A percentile compares a stretch with the other conserved stretches of the same genome.
Evolutionary conservation across 2,113 vertebrate genomes (phyloP).

Genomic region (Ascaphus truei): DNA sequence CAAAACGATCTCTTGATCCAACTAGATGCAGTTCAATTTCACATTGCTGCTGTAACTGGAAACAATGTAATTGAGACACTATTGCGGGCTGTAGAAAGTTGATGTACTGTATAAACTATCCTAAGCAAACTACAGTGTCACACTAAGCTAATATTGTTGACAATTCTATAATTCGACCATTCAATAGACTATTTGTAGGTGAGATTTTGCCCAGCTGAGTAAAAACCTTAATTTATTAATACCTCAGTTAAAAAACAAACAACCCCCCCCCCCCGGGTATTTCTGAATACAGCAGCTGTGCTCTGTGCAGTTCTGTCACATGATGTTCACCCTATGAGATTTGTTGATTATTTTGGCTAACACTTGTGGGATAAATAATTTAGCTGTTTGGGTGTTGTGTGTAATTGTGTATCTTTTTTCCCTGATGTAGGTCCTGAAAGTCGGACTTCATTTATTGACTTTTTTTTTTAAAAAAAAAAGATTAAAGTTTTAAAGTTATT

Average conservation of each 20-base stretch:
- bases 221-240: too few relatives aligned
- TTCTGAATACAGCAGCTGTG: too few relatives aligned
- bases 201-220: not conserved
- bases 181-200: not conserved
- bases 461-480: too few relatives aligned
- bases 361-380: conserved; percentile 22
- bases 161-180: not conserved
- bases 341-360: conserved; percentile 8
- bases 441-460: too few relatives aligned
- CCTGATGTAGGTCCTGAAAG: not conserved
- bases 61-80: conserved; percentile 24
- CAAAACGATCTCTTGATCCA: conserved; percentile 16
- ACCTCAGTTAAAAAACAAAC: too few relatives aligned
- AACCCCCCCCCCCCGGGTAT: too few relatives aligned
- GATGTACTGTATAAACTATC: not conserved
- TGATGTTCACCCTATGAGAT: too few relatives aligned
- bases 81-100: conserved; percentile 24
- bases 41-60: conserved; percentile 27
- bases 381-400: conserved; percentile 7
- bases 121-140: not conserved
- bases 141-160: not conserved
- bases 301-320: too few relatives aligned
- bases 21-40: conserved; percentile 30
- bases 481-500: too few relatives aligned
- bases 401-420: not conserved